These are phyloP conservation scores for Seira sanloemensis DNA, from an alignment of 2,888 invertebrate species.

Conservation along the genomic window DNA sequence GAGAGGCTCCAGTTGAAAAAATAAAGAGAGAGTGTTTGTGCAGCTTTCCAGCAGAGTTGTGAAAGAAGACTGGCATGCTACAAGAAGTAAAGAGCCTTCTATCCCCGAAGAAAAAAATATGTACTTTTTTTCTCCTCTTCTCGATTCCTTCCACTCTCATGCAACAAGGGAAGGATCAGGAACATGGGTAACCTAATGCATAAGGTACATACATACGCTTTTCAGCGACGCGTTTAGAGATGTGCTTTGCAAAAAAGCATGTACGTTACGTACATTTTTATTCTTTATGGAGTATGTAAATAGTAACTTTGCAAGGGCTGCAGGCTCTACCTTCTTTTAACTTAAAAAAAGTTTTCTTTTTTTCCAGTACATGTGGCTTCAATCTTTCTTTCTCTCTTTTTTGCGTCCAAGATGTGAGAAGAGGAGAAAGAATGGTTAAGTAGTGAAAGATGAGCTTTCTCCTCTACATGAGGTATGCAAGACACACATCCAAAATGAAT, in stretches of 20 bases:
- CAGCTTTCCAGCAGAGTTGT: slow-evolving; percentile 67
- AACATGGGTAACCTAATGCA: slow-evolving; percentile 6
- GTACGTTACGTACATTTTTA: neutral
- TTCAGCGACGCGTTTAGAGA: neutral
- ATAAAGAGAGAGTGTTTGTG: slow-evolving; percentile 45
- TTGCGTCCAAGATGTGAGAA: no score
- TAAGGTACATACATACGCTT: slow-evolving; percentile 12
- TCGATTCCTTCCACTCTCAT: slow-evolving; percentile 4
- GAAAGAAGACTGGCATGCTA: slow-evolving; percentile 60
- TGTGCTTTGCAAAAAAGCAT: neutral
- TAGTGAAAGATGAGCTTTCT: neutral
- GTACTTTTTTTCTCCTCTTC: neutral
- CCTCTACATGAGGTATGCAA: no score
- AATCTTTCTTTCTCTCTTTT: no score
- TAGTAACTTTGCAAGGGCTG: neutral
- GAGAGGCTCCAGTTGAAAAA: slow-evolving; percentile 65
- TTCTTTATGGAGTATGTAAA: slow-evolving; percentile 13
- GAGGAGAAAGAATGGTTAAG: slow-evolving; percentile 2
- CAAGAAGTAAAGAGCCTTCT: slow-evolving; percentile 16
- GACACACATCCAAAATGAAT: neutral
- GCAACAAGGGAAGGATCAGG: slow-evolving; percentile 58
- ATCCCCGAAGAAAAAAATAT: slow-evolving; percentile 12
- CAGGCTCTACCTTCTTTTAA: slow-evolving; percentile 10
- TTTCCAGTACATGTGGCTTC: neutral
- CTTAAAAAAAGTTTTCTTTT: slow-evolving; percentile 4